Conservation (phyloP, 2,113 vertebrate genomes). For the Corvus moneduloides region DNA sequence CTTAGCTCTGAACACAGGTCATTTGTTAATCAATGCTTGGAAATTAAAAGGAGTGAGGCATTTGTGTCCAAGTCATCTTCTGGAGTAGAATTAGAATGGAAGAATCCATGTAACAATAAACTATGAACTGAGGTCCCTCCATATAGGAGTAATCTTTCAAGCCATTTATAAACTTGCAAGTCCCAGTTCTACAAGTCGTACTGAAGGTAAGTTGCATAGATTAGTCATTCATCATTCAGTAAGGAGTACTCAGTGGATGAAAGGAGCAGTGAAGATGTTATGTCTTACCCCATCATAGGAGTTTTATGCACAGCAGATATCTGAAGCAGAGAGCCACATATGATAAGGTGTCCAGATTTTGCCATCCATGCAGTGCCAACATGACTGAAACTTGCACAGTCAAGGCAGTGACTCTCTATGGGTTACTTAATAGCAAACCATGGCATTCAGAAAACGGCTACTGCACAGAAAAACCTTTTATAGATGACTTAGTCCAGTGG, state of each 20-base stretch:
- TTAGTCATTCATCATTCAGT: background rate
- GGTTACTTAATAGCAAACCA: background rate
- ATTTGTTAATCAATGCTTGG: background rate
- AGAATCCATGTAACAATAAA: background rate
- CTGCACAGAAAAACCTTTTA: background rate
- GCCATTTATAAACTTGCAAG: background rate
- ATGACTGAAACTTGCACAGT: background rate
- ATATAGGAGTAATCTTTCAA: background rate
- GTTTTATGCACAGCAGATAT: background rate
- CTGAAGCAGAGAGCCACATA: background rate
- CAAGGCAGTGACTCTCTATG: background rate
- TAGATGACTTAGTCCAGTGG: background rate
- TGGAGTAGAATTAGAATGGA: background rate
- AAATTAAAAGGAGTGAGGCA: background rate
- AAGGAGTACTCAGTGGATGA: background rate
- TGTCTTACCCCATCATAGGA: accelerated
- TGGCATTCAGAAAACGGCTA: background rate
- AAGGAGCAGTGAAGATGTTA: background rate
- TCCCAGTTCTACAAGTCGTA: background rate
- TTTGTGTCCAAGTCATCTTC: background rate
- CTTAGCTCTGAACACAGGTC: background rate
- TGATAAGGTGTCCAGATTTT: background rate
- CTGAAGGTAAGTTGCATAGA: background rate
- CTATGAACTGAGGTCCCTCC: background rate
- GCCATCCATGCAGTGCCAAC: accelerated